Percentiles rank a stretch among this genome's conserved stretches.
These are phyloP conservation scores for Lamprotornis superbus DNA, from an alignment of 2,113 vertebrate species.

Conservation along the genomic window DNA sequence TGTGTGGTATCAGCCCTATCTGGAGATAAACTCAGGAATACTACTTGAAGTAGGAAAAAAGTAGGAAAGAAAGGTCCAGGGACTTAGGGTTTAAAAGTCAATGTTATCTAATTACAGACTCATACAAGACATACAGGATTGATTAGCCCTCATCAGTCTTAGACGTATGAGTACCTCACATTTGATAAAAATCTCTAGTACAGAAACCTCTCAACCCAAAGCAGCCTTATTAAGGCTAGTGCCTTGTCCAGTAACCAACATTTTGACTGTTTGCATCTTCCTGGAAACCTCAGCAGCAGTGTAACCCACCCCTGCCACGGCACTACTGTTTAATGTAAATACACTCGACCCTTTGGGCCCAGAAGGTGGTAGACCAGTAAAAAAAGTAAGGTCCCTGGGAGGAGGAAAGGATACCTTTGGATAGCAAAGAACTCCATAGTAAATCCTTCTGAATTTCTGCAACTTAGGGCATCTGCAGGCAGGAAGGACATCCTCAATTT, in stretches of 20 bases:
- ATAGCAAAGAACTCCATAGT: not conserved
- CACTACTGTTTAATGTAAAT: not conserved
- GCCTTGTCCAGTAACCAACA: not conserved
- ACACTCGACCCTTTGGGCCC: not conserved
- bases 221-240: not conserved
- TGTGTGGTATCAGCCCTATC: not conserved
- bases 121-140: not conserved
- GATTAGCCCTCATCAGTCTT: not conserved
- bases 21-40: not conserved
- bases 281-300: not conserved
- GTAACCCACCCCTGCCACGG: not conserved
- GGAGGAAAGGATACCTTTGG: fast-evolving
- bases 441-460: not conserved
- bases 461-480: not conserved
- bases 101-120: not conserved
- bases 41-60: not conserved
- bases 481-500: not conserved
- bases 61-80: not conserved
- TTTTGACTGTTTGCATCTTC: not conserved
- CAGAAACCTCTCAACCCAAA: not conserved
- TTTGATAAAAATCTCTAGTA: not conserved
- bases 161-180: not conserved
- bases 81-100: not conserved
- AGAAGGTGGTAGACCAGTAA: not conserved
- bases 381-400: not conserved